phyloP scores from a whole-genome alignment of 2,888 invertebrate species.

The Xanthorhoe spadicearia region DNA sequence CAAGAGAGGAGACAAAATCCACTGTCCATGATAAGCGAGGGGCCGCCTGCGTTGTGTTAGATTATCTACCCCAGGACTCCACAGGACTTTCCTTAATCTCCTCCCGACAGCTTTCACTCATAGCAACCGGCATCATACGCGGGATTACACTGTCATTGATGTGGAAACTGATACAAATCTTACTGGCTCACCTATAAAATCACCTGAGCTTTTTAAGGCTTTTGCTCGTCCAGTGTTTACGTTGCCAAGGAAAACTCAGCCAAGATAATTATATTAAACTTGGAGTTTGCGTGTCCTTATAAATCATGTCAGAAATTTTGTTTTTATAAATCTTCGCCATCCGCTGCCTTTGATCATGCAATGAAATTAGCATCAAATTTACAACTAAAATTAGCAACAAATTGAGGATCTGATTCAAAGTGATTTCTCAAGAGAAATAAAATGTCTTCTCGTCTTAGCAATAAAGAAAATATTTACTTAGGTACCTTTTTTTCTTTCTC shows the following conservation, averaged over 20 bases:
- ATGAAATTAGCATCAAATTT: slow-evolving; percentile 31
- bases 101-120: slow-evolving; percentile 68
- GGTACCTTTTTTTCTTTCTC: slow-evolving; percentile 34
- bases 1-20: slow-evolving; percentile 38
- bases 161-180: slow-evolving; percentile 68
- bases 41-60: slow-evolving; percentile 48
- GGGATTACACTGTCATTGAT: slow-evolving; percentile 69
- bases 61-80: slow-evolving; percentile 58
- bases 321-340: slow-evolving; percentile 23
- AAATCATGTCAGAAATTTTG: slow-evolving; percentile 20
- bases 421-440: slow-evolving; percentile 33
- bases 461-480: slow-evolving; percentile 35
- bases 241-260: slow-evolving; percentile 26
- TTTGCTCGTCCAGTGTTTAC: slow-evolving; percentile 46
- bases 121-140: slow-evolving; percentile 55
- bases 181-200: slow-evolving; percentile 55
- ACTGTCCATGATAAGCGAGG: slow-evolving; percentile 38
- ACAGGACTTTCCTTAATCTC: slow-evolving; percentile 56
- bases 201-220: slow-evolving; percentile 60
- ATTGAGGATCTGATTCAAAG: slow-evolving; percentile 22
- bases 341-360: slow-evolving; percentile 30
- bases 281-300: slow-evolving; percentile 16
- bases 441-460: slow-evolving; percentile 25
- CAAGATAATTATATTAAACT: slow-evolving; percentile 21
- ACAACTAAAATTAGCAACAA: slow-evolving; percentile 30